These are phyloP conservation scores for Trichomycterus rosablanca DNA, from an alignment of 2,113 vertebrate species.

Conservation along the genomic window DNA sequence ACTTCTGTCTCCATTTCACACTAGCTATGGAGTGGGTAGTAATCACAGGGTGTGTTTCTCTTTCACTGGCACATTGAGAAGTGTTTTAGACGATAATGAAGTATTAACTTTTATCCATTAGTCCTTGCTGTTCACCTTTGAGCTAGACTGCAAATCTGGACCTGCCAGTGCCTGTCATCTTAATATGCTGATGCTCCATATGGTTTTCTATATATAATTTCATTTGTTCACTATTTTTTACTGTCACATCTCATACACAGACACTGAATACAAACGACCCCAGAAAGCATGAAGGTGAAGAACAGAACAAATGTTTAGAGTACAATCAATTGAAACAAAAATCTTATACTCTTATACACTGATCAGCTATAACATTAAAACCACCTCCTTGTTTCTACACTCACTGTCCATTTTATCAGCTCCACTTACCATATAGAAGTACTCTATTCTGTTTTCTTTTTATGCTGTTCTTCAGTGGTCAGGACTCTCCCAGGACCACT, in stretches of 20 bases:
- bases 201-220: conserved; percentile 11
- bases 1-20: neutral
- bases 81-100: conserved; percentile 14
- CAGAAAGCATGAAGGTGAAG: neutral
- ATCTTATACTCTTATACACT: neutral
- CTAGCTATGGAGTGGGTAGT: neutral
- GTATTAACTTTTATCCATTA: conserved; percentile 8
- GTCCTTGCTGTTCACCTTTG: conserved; percentile 10
- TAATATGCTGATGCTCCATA: conserved; percentile 11
- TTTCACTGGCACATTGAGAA: conserved; percentile 4
- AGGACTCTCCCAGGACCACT: too few relatives aligned
- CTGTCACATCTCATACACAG: neutral
- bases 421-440: too few relatives aligned
- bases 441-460: too few relatives aligned
- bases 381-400: conserved; percentile 1
- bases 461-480: neutral
- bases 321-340: too few relatives aligned
- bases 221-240: neutral
- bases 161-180: conserved; percentile 4
- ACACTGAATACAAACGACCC: neutral
- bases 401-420: neutral
- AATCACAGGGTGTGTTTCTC: conserved; percentile 1
- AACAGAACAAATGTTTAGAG: too few relatives aligned
- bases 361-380: neutral
- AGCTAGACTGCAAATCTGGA: conserved; percentile 7